Conservation (phyloP, 2,888 invertebrate genomes). For the Chelonus formosanus region DNA sequence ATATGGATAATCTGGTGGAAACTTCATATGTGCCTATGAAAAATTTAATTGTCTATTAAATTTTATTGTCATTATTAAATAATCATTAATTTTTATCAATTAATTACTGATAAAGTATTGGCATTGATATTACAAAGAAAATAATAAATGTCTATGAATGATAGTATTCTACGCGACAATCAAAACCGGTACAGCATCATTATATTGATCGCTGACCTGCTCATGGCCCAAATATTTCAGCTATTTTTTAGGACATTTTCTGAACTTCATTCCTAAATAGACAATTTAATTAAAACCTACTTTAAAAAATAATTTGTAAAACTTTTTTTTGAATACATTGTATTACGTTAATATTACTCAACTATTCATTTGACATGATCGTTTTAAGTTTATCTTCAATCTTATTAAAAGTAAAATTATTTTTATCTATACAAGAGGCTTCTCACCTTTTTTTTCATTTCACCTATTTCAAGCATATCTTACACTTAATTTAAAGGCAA, state of each 20-base stretch:
- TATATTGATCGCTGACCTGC: conserved; percentile 61
- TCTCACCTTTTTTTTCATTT: no score
- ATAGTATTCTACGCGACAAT: conserved; percentile 13
- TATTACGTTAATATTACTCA: no score
- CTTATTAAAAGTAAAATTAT: no score
- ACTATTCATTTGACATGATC: no score
- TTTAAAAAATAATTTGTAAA: no score
- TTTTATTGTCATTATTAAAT: background rate
- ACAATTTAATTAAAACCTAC: conserved; percentile 52
- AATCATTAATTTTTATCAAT: background rate
- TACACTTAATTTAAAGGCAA: no score
- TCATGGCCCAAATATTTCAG: conserved; percentile 62
- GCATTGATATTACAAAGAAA: no score
- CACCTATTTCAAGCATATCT: no score
- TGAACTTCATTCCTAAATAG: conserved; percentile 32
- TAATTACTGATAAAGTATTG: background rate
- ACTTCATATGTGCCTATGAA: conserved; percentile 96
- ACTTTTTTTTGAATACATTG: no score
- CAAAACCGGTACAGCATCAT: conserved; percentile 39
- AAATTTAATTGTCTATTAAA: conserved; percentile 21
- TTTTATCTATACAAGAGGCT: no score
- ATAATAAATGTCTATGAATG: no score
- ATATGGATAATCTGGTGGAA: conserved; percentile 98
- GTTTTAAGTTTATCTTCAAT: no score
- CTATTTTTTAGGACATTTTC: conserved; percentile 58